Base-by-base conservation (phyloP, 2,888 invertebrate genomes). In the Patella caerulea region DNA sequence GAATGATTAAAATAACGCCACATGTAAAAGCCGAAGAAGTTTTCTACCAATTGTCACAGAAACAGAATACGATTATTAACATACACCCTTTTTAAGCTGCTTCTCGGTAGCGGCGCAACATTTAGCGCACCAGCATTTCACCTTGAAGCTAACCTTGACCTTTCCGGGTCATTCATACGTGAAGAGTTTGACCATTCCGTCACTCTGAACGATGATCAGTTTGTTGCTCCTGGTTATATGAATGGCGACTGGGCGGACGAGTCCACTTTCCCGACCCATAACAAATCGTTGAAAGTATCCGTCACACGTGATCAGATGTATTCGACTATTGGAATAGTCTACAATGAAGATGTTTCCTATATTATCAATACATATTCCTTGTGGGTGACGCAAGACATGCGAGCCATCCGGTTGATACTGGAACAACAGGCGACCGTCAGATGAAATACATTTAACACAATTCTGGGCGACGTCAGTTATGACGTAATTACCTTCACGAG, bases 101-200 rank as follows among this genome's bases (percentile, higher is more conserved):
- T 65, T 65, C 65, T 65, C 65, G 24, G 65, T 24, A 24, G 65
- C 65, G 11, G 19, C 65, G 19, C 65, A 65, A 24, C 65, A 65
- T 65, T 65, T 65, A 14, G 65, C 65, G 24, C 65, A 65, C 65
- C 19, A 24, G 65, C 65, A 65, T 65, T 65, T 71, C 53, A 75
- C 75, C 54, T 72, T 72, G 72, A 73, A 76, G 69, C 76, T 56
- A 19, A 71, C 65, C 78, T 81, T 79, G 76, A 78, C 80, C 53
- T 76, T 74, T 71, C 78, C 80, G 74, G 80, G 80, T 78, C 80
- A 78, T 76, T 80, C 80, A 72, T 88, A 88, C 52, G 84, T 87
- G 78, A 87, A 88, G 17, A 88, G 86, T 73, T 88, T 88, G 17
- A 88, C 88, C 85, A 88, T 87, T 0, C 88, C 88, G 74, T 88